Conservation (phyloP, 23 tunicate species). For the Diplosoma virens region DNA sequence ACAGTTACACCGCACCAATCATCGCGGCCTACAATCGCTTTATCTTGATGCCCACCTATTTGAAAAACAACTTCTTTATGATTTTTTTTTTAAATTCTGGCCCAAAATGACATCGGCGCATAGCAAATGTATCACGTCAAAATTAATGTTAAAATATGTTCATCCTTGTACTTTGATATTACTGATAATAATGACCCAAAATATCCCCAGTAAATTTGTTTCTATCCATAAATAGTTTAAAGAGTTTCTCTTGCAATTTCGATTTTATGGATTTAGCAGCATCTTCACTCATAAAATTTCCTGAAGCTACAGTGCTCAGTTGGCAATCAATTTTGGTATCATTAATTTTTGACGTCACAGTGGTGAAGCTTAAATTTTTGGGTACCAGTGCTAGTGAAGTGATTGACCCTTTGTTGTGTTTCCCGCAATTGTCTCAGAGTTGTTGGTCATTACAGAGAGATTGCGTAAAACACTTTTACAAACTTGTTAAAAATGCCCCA, state of each 20-base stretch:
- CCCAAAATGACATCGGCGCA: neutral
- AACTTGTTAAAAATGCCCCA: neutral
- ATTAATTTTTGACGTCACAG: neutral
- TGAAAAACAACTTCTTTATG: neutral
- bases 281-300: neutral
- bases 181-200: neutral
- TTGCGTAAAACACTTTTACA: neutral
- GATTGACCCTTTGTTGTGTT: neutral
- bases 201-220: neutral
- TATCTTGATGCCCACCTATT: too few relatives aligned
- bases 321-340: neutral
- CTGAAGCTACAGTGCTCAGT: neutral
- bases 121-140: neutral
- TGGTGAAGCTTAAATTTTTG: neutral
- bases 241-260: neutral
- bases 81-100: neutral
- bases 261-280: neutral
- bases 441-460: too few relatives aligned
- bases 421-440: neutral
- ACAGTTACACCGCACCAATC: neutral
- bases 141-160: neutral
- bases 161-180: neutral
- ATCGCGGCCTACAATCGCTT: too few relatives aligned
- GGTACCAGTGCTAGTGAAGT: neutral
- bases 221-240: neutral